Percentiles rank a stretch among this genome's conserved stretches.
These are phyloP conservation scores for Arvicanthis niloticus DNA, from an alignment of 2,113 vertebrate species.

Conservation along the genomic window DNA sequence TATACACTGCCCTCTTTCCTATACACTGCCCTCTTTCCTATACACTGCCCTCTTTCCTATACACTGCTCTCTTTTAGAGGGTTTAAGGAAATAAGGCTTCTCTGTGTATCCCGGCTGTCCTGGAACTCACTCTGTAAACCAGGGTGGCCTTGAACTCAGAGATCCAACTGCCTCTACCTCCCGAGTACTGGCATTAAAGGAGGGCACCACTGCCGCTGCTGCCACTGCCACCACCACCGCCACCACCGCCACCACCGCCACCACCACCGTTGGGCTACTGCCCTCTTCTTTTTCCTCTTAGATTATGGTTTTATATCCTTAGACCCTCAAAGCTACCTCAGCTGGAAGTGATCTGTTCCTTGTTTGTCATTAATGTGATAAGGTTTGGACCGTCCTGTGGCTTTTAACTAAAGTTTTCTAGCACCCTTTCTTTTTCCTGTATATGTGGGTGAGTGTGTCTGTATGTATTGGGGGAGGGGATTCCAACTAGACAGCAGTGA, in stretches of 20 bases:
- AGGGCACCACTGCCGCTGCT: too few species aligned
- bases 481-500: slow-evolving; percentile 1
- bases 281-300: neutral
- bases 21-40: neutral
- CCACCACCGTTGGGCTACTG: neutral
- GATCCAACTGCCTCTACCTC: neutral
- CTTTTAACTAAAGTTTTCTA: slow-evolving; percentile 18
- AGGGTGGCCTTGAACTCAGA: neutral
- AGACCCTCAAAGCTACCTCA: neutral
- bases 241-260: neutral
- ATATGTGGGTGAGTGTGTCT: neutral
- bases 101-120: neutral
- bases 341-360: neutral
- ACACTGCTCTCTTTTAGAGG: too few species aligned
- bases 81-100: neutral
- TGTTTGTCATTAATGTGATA: neutral
- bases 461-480: neutral
- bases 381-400: neutral
- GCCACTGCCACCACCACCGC: too few species aligned
- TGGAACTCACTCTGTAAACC: neutral
- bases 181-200: neutral
- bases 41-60: neutral
- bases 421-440: neutral
- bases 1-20: neutral
- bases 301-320: neutral